phyloP scores from a whole-genome alignment of 2,797 vertebrate species.

The Rhadinocentrus ornatus region DNA sequence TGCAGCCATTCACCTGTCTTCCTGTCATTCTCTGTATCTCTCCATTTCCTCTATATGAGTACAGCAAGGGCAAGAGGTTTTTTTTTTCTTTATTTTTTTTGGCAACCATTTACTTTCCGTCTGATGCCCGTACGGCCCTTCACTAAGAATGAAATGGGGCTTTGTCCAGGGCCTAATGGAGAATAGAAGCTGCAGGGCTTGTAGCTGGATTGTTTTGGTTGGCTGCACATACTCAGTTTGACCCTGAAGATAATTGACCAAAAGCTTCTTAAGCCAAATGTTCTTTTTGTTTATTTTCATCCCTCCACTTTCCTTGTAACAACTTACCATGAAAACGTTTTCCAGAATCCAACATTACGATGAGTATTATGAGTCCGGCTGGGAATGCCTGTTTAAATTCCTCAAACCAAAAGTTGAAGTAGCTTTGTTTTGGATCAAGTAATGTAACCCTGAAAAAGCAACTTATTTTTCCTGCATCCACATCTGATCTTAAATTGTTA shows the following conservation, averaged over 20 bases:
- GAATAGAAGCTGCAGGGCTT: constrained; percentile 46
- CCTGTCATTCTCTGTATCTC: constrained; percentile 32
- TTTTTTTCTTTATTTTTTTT: constrained; percentile 16
- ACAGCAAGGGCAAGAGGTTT: no score
- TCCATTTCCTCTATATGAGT: constrained; percentile 38
- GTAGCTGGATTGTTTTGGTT: constrained; percentile 68
- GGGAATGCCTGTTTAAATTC: constrained; percentile 38
- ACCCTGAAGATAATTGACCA: constrained; percentile 68
- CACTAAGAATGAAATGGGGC: constrained; percentile 55
- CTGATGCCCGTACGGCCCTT: constrained; percentile 30
- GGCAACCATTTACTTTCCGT: constrained; percentile 42
- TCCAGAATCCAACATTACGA: constrained; percentile 39
- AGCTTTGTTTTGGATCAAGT: constrained; percentile 47
- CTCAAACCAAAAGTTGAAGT: constrained; percentile 54
- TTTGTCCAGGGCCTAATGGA: constrained; percentile 36
- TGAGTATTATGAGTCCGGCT: no score
- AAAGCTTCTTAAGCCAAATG: constrained; percentile 51
- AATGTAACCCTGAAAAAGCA: constrained; percentile 55
- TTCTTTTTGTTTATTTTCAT: constrained; percentile 10
- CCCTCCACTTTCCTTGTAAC: constrained; percentile 28
- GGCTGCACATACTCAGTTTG: constrained; percentile 56
- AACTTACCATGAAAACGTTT: constrained; percentile 52
- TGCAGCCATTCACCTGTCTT: constrained; percentile 47
- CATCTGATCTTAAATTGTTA: constrained; percentile 27
- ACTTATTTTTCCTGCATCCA: not conserved